Evolutionary conservation across 2,888 invertebrate species (phyloP), one percentile per base, ranked within the genome.

Genomic region (Yponomeuta plumbellus): DNA sequence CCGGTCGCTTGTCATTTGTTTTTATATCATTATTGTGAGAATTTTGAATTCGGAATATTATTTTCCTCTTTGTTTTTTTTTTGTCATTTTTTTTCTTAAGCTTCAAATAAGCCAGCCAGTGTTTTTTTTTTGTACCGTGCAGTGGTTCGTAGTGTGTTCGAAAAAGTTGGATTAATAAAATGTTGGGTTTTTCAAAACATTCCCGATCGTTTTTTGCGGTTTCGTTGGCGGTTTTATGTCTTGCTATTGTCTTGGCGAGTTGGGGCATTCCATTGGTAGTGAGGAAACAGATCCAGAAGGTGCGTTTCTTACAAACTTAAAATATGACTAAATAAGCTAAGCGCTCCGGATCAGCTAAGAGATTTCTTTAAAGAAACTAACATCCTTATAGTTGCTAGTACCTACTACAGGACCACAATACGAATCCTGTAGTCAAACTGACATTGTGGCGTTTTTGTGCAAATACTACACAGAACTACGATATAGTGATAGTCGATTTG

Each of bases 261-360:
- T 92, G 92, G 86, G 92, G 91, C 0, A 89, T 92, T 69, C 92
- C 92, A 68, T 85, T 80, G 73, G 84, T 92, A 21, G 79, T 91
- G 22, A 80, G 80, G 59, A 80, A 74, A 65, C 87, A 90, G 76
- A 86, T 92, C 68, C 83, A 88, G 67, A 85, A 92, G 84, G 92
- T 92, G 34, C 34, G 34, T 34, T 34, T 34, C 34, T 8, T 34
- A 34, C 1, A n/a, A n/a, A n/a, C n/a, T n/a, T n/a, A n/a, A n/a
- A n/a, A 11, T 39, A 11, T 39, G 5, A 11, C 39, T 8, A 39
- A 39, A 39, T 39, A 39, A 8, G 6, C 39, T 39, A 39, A 39
- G 6, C 11, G 6, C 11, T 39, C 39, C 11, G 39, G 6, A 39
- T 8, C 39, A 11, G 39, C 39, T 39, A 8, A 39, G 39, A 11